Evolutionary conservation across 2,113 vertebrate genomes (phyloP).

Genomic region (Actinemys pallida): DNA sequence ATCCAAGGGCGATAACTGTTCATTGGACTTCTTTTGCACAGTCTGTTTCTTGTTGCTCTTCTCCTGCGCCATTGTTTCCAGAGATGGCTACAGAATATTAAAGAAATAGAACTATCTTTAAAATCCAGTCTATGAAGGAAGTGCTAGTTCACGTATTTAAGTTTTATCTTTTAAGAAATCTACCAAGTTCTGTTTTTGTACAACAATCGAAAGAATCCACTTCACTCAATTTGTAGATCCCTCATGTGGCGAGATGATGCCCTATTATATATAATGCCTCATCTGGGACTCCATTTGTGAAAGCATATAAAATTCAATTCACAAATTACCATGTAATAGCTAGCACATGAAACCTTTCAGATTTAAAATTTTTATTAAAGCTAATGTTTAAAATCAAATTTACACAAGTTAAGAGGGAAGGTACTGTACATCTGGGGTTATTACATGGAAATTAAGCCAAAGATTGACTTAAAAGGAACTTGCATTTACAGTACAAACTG

Average conservation of each 20-base stretch:
- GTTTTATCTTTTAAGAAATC: not conserved
- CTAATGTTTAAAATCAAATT: too few species aligned
- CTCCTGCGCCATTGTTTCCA: slow-evolving; percentile 57
- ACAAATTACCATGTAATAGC: not conserved
- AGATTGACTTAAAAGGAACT: not conserved
- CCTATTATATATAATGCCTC: not conserved
- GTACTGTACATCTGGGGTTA: not conserved
- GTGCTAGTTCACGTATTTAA: not conserved
- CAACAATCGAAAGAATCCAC: not conserved
- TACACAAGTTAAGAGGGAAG: too few species aligned
- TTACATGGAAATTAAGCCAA: not conserved
- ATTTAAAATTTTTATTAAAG: too few species aligned
- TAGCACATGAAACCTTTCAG: not conserved
- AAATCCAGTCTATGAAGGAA: not conserved
- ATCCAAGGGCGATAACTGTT: slow-evolving; percentile 69
- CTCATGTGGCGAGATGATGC: not conserved
- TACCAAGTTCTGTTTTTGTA: not conserved
- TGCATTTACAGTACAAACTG: not conserved
- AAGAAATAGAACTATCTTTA: not conserved
- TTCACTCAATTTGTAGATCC: not conserved
- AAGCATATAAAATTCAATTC: not conserved
- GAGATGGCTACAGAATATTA: slow-evolving; percentile 26
- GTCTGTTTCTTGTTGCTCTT: slow-evolving; percentile 71
- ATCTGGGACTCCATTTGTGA: not conserved
- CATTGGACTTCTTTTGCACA: slow-evolving; percentile 78